Evolutionary conservation across 2,113 vertebrate genomes (phyloP).

Genomic region (Argyrosomus japonicus): DNA sequence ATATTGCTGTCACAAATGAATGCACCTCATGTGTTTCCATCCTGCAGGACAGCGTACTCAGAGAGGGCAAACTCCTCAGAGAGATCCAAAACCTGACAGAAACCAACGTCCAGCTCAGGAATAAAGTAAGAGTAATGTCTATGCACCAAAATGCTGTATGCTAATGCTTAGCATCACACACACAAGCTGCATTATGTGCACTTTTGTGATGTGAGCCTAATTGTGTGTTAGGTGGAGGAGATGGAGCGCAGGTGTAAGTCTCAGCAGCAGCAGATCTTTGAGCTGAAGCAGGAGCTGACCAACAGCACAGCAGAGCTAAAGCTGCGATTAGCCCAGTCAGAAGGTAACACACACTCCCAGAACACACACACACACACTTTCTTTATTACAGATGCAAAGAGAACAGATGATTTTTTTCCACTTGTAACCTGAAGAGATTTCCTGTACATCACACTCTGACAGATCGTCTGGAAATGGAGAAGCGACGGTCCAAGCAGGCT

Average conservation of each 20-base stretch:
- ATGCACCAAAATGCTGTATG: not conserved
- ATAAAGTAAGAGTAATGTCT: conserved; percentile 73
- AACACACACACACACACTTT: conserved; percentile 5
- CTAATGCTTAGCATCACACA: not conserved
- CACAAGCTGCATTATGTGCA: not conserved
- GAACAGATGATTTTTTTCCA: not conserved
- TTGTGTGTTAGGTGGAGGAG: conserved; percentile 87
- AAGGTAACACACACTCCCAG: conserved; percentile 83
- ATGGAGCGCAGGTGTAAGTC: conserved; percentile 87
- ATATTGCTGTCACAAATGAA: not conserved
- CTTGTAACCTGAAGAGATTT: not conserved
- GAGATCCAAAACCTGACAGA: conserved; percentile 87
- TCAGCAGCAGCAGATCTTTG: conserved; percentile 94
- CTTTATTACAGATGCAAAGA: not conserved
- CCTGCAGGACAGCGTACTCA: conserved; percentile 84
- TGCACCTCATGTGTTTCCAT: not conserved
- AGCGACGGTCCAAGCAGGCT: conserved; percentile 88
- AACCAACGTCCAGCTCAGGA: conserved; percentile 86
- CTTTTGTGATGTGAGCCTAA: not conserved
- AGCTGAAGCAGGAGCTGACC: conserved; percentile 90
- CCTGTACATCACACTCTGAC: not conserved
- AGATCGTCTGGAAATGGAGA: conserved; percentile 93
- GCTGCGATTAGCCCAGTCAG: conserved; percentile 87
- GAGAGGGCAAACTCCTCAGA: conserved; percentile 86
- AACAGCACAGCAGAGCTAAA: conserved; percentile 90